Evolutionary conservation across 2,888 invertebrate species (phyloP), one percentile per base, ranked within the genome.

Genomic region (Linnaemya vulpina): DNA sequence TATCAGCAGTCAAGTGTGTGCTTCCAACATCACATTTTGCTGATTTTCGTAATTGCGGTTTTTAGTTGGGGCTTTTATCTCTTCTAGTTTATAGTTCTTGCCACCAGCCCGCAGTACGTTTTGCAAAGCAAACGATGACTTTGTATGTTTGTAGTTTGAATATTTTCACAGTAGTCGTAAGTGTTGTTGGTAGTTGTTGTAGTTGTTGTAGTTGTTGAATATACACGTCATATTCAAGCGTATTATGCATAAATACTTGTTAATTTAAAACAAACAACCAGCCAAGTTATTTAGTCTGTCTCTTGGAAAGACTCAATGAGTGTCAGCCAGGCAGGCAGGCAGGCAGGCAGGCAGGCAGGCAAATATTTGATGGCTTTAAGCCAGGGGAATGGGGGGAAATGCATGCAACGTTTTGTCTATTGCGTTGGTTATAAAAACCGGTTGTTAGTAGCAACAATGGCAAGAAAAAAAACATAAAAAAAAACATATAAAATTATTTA

Each of bases 41-140:
- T 76, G 80, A 80, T 76, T 84, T 80, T 60, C 60, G 71, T 80
- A 84, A 80, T 84, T 80, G 80, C 35, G 67, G 75, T 73, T 65
- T 75, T 78, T n/a, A 35, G 40, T 30, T 25, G 22, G 63, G 35
- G 13, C 43, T 71, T 71, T 13, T n/a, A n/a, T n/a, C 25, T 58
- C 30, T 38, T 15, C 53, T 20, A 20, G 46, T 53, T 58, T 15
- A 9, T 11, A 10, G 49, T 25, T 71, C 35, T 30, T 17, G 35
- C 5, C 38, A 17, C 4, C 38, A 17, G 35, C 5, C 38, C 13
- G 2, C 38, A 17, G 1, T 0, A 38, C 43, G 15, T 60, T 13
- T 35, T 38, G 43, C 1, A 15, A 43, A 62, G 40, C 60, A 71
- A 40, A 53, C 51, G 22, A 63, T 70, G 35, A 78, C 51, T 68